These are phyloP conservation scores for Coleophora deauratella DNA, from an alignment of 2,888 invertebrate genomes.

Conservation along the genomic window DNA sequence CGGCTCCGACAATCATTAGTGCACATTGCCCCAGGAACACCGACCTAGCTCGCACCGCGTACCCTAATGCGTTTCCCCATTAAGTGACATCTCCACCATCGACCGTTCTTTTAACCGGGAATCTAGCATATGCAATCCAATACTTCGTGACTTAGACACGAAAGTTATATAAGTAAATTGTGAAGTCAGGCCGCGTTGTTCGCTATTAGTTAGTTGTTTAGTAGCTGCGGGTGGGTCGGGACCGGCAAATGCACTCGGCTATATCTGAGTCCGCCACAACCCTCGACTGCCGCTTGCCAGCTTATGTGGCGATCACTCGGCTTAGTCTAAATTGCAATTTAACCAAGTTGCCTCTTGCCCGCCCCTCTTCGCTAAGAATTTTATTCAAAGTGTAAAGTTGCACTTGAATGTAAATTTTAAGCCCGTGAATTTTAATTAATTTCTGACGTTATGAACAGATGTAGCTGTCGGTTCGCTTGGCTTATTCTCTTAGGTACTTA, in stretches of 20 bases:
- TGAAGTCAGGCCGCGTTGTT: background rate
- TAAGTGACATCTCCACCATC: constrained; percentile 46
- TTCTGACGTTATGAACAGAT: too few species aligned
- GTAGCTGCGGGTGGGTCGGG: constrained; percentile 37
- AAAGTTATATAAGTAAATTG: background rate
- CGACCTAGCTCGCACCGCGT: constrained; percentile 27
- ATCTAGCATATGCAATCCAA: background rate
- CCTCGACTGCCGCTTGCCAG: constrained; percentile 43
- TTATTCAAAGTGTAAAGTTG: constrained; percentile 7
- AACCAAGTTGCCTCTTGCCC: constrained; percentile 39
- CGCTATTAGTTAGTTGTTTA: constrained; percentile 23
- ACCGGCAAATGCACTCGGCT: constrained; percentile 35
- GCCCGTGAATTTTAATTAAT: too few species aligned
- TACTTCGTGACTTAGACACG: background rate
- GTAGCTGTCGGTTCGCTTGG: too few species aligned
- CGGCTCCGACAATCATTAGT: constrained; percentile 43
- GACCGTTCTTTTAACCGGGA: constrained; percentile 30
- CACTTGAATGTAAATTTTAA: background rate
- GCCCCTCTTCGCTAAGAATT: constrained; percentile 17
- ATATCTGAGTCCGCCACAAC: constrained; percentile 39
- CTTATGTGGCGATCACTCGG: constrained; percentile 52
- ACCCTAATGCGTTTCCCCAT: constrained; percentile 58
- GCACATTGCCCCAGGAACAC: constrained; percentile 48
- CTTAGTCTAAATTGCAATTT: constrained; percentile 62
- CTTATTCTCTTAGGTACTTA: too few species aligned